Conservation (phyloP, 1,140 invertebrate species). For the Rhagoletis zephyria region DNA sequence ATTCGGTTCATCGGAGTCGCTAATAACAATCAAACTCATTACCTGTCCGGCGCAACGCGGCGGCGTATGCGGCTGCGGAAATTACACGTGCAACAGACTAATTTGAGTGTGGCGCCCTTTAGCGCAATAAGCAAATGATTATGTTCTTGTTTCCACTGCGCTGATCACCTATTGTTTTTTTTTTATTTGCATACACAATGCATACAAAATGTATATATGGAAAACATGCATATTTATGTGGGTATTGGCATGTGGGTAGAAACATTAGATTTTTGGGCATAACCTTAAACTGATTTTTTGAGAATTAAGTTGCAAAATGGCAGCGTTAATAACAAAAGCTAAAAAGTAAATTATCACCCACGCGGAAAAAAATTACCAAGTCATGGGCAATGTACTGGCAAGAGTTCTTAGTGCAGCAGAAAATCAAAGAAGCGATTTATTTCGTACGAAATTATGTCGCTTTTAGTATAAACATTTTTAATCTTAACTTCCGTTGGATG, state of each 20-base stretch:
- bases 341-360: background rate
- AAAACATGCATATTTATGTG: too few relatives aligned
- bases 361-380: background rate
- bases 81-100: background rate
- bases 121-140: conserved; percentile 10
- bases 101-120: conserved; percentile 46
- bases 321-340: background rate
- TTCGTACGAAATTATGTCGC: too few relatives aligned
- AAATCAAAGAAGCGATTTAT: too few relatives aligned
- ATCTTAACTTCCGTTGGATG: too few relatives aligned
- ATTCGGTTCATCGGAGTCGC: background rate
- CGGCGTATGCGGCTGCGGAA: background rate
- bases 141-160: conserved; percentile 9
- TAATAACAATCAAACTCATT: conserved; percentile 41
- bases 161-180: conserved; percentile 29
- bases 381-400: background rate
- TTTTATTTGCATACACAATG: background rate
- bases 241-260: background rate
- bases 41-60: too few relatives aligned
- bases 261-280: background rate
- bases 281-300: conserved; percentile 32
- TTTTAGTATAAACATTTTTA: too few relatives aligned
- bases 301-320: background rate
- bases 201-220: background rate
- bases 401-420: too few relatives aligned